Base-by-base conservation (phyloP, 2,797 vertebrate genomes). In the Schizopygopsis pylzovi region DNA sequence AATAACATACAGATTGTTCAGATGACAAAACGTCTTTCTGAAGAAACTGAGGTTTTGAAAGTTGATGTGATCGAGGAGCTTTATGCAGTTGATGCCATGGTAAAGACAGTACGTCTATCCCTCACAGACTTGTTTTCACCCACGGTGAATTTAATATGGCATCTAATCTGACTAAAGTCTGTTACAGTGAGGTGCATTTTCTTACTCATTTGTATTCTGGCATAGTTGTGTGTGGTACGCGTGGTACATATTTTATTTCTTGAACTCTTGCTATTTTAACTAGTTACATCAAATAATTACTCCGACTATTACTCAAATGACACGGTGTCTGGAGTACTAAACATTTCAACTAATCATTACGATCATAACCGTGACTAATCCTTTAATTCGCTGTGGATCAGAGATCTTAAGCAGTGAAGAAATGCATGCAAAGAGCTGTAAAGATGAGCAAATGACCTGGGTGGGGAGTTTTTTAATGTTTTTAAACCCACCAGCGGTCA, bases 401-500 rank as follows among this genome's bases (percentile, higher is more conserved):
- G 39, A 67, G 67, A 22, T 83, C 59, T 63, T 25, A 49, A 47
- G 20, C 52, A 13, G 72, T 52, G 33, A 5, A 56, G 45, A 43
- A 77, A 28, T 84, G 45, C 73, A 68, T 16, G 49, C 25, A 77
- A 56, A 61, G 18, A 79, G 72, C 71, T 77, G 63, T 68, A 75
- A 41, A 47, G 16, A 47, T 15, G n/a, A 73, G 70, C 56, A 83
- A 45, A 83, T 33, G 33, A 16, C 12, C 16, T 61, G 52, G 33
- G 49, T 56, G 49, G 49, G 49, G 75, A 56, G 49, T 71, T 71
- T 70, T 41, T 70, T 4, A 45, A 28, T 11, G 2, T 28, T 78
- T 84, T 54, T 20, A 84, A 84, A 45, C 18, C 25, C 75, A 84
- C n/a, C n/a, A n/a, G n/a, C n/a, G n/a, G n/a, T n/a, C n/a, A n/a